Conservation (phyloP, 2,888 invertebrate genomes). For the Andrena haemorrhoa region DNA sequence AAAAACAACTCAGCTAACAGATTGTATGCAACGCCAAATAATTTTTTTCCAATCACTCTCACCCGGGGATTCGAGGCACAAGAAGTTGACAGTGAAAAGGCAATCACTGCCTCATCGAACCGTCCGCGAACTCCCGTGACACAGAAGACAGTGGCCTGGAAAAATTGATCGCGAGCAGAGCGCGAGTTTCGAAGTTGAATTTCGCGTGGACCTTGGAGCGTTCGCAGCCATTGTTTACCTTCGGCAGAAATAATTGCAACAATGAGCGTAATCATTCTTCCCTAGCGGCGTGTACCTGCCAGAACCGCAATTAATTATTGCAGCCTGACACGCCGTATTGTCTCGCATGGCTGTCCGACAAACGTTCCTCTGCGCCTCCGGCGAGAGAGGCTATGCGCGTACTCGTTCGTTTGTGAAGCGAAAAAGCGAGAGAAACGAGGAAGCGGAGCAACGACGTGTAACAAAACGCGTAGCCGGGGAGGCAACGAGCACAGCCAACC, state of each 20-base stretch:
- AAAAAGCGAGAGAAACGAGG: constrained; percentile 68
- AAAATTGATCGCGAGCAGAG: neutral
- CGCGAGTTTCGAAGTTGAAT: neutral
- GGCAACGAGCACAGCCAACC: neutral
- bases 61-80: too few relatives aligned
- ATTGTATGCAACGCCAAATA: too few relatives aligned
- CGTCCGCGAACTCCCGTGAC: neutral
- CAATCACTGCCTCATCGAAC: neutral
- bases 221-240: constrained; percentile 23
- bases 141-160: neutral
- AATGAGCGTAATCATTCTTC: constrained; percentile 46
- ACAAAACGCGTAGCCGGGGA: constrained; percentile 64
- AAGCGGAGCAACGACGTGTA: constrained; percentile 67
- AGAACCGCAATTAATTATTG: constrained; percentile 61
- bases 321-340: constrained; percentile 58
- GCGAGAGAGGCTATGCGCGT: constrained; percentile 49
- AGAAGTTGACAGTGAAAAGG: neutral
- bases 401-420: constrained; percentile 45
- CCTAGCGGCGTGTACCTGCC: constrained; percentile 10
- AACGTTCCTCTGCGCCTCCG: constrained; percentile 36
- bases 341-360: constrained; percentile 49
- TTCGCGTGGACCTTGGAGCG: constrained; percentile 6
- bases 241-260: constrained; percentile 42
- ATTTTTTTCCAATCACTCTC: too few relatives aligned
- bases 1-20: too few relatives aligned